A percentile compares a stretch with the other conserved stretches of the same genome.
phyloP scores from a whole-genome alignment of 1,140 invertebrate genomes.

The Zaprionus gabonicus region DNA sequence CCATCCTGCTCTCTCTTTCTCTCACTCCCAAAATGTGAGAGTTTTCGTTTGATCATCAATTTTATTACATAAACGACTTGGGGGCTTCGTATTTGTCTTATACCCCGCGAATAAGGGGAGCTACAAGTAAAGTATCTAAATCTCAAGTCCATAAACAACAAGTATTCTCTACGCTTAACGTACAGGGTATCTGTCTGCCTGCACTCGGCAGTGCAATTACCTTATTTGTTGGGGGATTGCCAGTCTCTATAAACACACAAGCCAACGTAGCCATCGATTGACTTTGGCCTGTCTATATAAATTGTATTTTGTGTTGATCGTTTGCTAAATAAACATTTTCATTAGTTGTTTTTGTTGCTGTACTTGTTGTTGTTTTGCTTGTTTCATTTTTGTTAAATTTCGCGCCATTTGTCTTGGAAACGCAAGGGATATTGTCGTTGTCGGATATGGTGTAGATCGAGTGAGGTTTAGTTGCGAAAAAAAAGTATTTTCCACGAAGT shows the following conservation, averaged over 20 bases:
- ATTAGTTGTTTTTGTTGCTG: slow-evolving; percentile 24
- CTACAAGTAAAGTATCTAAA: not conserved
- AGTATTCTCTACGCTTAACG: no score
- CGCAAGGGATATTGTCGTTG: not conserved
- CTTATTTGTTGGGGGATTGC: slow-evolving; percentile 52
- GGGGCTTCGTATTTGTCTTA: slow-evolving; percentile 55
- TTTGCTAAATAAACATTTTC: slow-evolving; percentile 81
- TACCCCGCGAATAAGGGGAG: slow-evolving; percentile 1
- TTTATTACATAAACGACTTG: slow-evolving; percentile 64
- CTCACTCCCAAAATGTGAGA: slow-evolving; percentile 57
- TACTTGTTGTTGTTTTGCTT: slow-evolving; percentile 29
- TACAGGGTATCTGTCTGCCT: slow-evolving; percentile 15
- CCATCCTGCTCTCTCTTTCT: not conserved
- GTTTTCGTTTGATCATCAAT: slow-evolving; percentile 82
- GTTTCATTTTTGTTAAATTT: slow-evolving; percentile 27
- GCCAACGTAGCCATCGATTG: slow-evolving; percentile 64
- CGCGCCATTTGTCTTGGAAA: slow-evolving; percentile 25
- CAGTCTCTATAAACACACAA: slow-evolving; percentile 51
- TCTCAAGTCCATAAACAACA: not conserved
- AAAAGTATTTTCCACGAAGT: not conserved
- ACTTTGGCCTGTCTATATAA: slow-evolving; percentile 79
- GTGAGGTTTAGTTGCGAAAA: not conserved
- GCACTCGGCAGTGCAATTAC: not conserved
- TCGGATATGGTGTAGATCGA: not conserved
- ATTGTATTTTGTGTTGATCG: slow-evolving; percentile 77